A percentile compares a stretch with the other conserved stretches of the same genome.
phyloP scores from a whole-genome alignment of 2,797 vertebrate genomes.

The Jordanella pulchra region DNA sequence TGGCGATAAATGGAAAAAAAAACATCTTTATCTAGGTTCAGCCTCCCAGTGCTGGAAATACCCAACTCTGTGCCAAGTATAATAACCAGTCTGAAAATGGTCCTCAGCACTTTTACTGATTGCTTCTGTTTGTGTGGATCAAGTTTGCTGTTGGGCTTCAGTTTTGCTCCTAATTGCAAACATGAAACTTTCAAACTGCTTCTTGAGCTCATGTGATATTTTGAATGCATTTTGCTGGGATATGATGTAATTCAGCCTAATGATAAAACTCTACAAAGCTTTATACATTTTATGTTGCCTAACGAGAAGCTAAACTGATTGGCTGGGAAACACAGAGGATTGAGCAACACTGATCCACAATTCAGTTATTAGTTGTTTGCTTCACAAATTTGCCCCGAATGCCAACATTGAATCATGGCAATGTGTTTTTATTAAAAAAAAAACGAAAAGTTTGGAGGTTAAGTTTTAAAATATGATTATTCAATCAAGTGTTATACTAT shows the following conservation, averaged over 20 bases:
- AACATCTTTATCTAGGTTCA: conserved; percentile 5
- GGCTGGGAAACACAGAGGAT: not conserved
- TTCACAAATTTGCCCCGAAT: too few relatives aligned
- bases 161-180: not conserved
- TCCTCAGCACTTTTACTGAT: conserved; percentile 3
- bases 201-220: not conserved
- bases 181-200: not conserved
- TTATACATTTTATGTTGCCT: too few relatives aligned
- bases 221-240: not conserved
- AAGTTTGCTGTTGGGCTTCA: not conserved
- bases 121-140: not conserved
- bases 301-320: too few relatives aligned
- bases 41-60: not conserved
- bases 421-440: too few relatives aligned
- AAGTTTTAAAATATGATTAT: too few relatives aligned
- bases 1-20: not conserved
- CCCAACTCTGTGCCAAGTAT: not conserved
- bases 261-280: too few relatives aligned
- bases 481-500: too few relatives aligned
- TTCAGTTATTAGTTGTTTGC: too few relatives aligned
- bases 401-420: too few relatives aligned
- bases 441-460: too few relatives aligned
- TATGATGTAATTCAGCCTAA: not conserved
- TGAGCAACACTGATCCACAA: too few relatives aligned
- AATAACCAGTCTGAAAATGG: not conserved